Evolutionary conservation across 1,140 invertebrate species (phyloP).

Genomic region (Drosophila tropicalis): DNA sequence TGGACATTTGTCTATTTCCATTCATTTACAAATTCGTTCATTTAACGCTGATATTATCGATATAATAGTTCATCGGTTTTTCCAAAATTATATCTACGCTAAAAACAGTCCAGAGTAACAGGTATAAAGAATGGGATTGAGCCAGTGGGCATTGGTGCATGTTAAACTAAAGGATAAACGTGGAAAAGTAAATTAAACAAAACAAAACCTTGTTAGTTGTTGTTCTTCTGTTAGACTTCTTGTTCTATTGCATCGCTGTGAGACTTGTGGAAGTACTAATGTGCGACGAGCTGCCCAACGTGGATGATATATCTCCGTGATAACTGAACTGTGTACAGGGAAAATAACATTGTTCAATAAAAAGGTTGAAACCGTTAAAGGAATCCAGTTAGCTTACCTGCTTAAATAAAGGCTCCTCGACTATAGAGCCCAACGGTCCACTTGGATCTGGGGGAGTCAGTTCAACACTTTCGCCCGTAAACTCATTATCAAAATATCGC

Average conservation of each 20-base stretch:
- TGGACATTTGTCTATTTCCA: slow-evolving; percentile 41
- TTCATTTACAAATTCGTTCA: slow-evolving; percentile 54
- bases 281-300: slow-evolving; percentile 83
- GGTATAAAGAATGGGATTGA: slow-evolving; percentile 29
- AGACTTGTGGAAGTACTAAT: slow-evolving; percentile 82
- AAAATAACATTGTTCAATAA: neutral
- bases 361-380: neutral
- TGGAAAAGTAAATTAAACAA: slow-evolving; percentile 17
- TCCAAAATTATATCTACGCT: slow-evolving; percentile 60
- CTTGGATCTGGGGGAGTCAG: slow-evolving; percentile 95
- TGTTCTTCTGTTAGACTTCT: slow-evolving; percentile 22
- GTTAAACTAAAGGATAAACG: slow-evolving; percentile 8
- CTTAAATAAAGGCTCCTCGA: slow-evolving; percentile 87
- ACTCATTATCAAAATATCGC: slow-evolving; percentile 98
- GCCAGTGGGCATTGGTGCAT: slow-evolving; percentile 31
- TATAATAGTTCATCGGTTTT: slow-evolving; percentile 46
- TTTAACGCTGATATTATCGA: slow-evolving; percentile 41
- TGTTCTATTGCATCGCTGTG: slow-evolving; percentile 83
- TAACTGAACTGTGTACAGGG: slow-evolving; percentile 86
- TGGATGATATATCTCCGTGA: slow-evolving; percentile 85
- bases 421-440: slow-evolving; percentile 85
- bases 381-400: slow-evolving; percentile 55
- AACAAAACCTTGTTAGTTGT: slow-evolving; percentile 39
- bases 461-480: slow-evolving; percentile 98
- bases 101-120: slow-evolving; percentile 49